These are phyloP conservation scores for Drosophila virilis DNA, from an alignment of 1,140 invertebrate genomes.

Conservation along the genomic window DNA sequence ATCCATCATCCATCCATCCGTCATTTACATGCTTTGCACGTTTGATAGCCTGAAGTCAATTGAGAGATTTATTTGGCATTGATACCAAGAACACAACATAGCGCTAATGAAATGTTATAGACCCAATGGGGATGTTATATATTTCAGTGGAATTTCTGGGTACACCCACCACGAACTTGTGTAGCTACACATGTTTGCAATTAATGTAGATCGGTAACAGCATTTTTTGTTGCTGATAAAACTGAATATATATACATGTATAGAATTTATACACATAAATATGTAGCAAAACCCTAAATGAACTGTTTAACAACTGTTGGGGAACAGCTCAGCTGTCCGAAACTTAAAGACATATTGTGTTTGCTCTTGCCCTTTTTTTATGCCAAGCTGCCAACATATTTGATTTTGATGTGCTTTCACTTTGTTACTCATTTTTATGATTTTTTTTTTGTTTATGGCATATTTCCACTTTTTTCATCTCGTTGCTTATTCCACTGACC, in stretches of 20 bases:
- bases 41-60: too few species aligned
- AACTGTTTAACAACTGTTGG: neutral
- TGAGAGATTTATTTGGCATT: too few species aligned
- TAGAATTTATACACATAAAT: neutral
- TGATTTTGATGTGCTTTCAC: slow-evolving; percentile 34
- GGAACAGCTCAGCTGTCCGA: neutral
- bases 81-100: too few species aligned
- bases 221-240: slow-evolving; percentile 3
- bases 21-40: too few species aligned
- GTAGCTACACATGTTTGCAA: neutral
- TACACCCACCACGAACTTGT: neutral
- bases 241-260: too few species aligned
- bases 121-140: neutral
- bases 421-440: slow-evolving; percentile 7
- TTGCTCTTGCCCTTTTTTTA: neutral
- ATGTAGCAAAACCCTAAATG: neutral
- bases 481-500: slow-evolving; percentile 45
- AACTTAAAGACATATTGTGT: neutral
- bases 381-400: slow-evolving; percentile 6
- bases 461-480: slow-evolving; percentile 4
- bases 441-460: neutral
- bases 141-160: neutral
- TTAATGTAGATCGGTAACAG: neutral
- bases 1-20: too few species aligned
- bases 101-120: too few species aligned